phyloP scores from a whole-genome alignment of 2,113 vertebrate genomes.

The Thalassarche chlororhynchos region DNA sequence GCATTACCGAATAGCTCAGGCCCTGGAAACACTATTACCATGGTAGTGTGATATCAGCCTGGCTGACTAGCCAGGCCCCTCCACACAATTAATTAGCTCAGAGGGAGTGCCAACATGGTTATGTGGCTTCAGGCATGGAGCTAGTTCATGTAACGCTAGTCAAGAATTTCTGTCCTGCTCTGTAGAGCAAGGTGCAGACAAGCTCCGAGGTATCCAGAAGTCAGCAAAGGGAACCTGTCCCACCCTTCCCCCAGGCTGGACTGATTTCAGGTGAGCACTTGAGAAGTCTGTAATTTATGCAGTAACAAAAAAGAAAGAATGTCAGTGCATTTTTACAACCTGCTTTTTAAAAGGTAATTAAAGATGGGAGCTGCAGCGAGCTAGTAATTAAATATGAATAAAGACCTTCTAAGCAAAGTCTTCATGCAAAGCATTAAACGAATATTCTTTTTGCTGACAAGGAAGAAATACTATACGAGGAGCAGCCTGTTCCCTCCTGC shows the following conservation, averaged over 20 bases:
- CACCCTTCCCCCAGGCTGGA: background rate
- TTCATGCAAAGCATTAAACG: constrained; percentile 62
- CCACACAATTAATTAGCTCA: background rate
- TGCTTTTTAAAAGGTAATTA: constrained; percentile 80
- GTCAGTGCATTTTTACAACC: constrained; percentile 73
- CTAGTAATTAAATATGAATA: constrained; percentile 83
- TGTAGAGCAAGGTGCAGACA: background rate
- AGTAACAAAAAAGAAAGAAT: constrained; percentile 61
- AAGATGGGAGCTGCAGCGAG: constrained; percentile 68
- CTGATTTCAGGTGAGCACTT: background rate
- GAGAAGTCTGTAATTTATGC: constrained; percentile 48
- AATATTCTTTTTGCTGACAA: constrained; percentile 73
- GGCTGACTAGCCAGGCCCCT: background rate
- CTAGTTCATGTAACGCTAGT: background rate
- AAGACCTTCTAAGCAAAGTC: constrained; percentile 77
- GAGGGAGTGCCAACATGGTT: background rate
- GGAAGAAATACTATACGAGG: constrained; percentile 55
- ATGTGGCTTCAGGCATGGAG: background rate
- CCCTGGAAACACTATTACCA: background rate
- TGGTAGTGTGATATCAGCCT: rapidly evolving
- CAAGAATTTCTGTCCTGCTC: background rate
- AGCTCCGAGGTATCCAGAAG: background rate
- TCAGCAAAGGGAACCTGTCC: background rate
- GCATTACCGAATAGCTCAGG: background rate
- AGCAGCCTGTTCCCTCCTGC: constrained; percentile 63